These are phyloP conservation scores for Tenodera sinensis DNA, from an alignment of 2,888 invertebrate species.

Conservation along the genomic window DNA sequence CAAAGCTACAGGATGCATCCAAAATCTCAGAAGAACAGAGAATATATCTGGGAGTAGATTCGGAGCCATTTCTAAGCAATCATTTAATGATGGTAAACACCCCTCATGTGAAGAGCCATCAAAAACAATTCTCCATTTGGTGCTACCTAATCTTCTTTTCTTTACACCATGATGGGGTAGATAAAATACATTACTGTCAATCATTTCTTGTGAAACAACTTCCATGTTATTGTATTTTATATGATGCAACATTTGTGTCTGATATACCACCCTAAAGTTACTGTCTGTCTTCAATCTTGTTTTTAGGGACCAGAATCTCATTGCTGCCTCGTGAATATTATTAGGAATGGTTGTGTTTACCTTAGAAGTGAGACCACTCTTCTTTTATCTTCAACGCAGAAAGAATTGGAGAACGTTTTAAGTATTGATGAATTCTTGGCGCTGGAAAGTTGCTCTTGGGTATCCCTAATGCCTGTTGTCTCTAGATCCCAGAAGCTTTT, in stretches of 20 bases:
- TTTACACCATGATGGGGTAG: not conserved
- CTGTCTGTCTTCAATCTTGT: not conserved
- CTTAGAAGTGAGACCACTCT: too few relatives aligned
- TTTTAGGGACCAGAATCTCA: not conserved
- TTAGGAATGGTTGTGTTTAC: not conserved
- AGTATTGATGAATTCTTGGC: not conserved
- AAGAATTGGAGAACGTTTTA: not conserved
- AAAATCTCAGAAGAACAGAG: not conserved
- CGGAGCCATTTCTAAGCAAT: not conserved
- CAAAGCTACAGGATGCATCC: not conserved
- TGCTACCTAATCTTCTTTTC: not conserved
- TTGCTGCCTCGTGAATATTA: not conserved
- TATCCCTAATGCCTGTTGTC: too few relatives aligned
- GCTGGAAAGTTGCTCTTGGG: too few relatives aligned
- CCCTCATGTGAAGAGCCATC: not conserved
- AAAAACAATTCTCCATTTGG: not conserved
- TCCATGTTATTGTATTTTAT: too few relatives aligned
- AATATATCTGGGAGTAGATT: not conserved
- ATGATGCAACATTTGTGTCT: too few relatives aligned
- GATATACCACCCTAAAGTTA: too few relatives aligned
- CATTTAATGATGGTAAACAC: not conserved
- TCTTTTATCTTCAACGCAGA: too few relatives aligned
- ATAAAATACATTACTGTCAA: not conserved
- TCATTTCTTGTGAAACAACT: too few relatives aligned
- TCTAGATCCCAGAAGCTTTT: too few relatives aligned